Percentiles rank a stretch among this genome's conserved stretches.
Evolutionary conservation across 2,888 invertebrate genomes (phyloP).

Genomic region (Pseudoips prasinana): DNA sequence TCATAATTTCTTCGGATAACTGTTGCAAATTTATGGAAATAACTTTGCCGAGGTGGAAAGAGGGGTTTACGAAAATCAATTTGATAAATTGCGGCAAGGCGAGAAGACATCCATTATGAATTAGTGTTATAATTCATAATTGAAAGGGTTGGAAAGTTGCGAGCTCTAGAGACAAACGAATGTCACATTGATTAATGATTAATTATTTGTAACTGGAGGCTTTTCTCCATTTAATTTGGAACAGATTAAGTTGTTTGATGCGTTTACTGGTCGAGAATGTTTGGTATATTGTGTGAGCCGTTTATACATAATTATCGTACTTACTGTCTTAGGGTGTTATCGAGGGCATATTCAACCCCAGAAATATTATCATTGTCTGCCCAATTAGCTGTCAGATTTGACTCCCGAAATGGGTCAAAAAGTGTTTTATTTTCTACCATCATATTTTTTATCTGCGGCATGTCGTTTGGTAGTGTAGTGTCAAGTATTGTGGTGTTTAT

Average conservation of each 20-base stretch:
- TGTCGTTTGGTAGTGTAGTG: too few species aligned
- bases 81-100: conserved; percentile 75
- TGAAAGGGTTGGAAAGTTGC: conserved; percentile 74
- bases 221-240: conserved; percentile 40
- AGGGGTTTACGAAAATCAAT: conserved; percentile 71
- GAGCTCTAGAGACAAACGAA: conserved; percentile 69
- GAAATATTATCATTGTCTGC: too few species aligned
- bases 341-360: too few species aligned
- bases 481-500: too few species aligned
- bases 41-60: conserved; percentile 50
- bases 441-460: too few species aligned
- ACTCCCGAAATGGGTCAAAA: too few species aligned
- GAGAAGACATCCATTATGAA: conserved; percentile 72
- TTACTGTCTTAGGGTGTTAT: too few species aligned
- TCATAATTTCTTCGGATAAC: conserved; percentile 70
- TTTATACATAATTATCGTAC: too few species aligned
- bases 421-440: too few species aligned
- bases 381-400: too few species aligned
- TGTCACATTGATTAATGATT: conserved; percentile 74
- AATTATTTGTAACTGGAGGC: conserved; percentile 45
- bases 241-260: conserved; percentile 36
- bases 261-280: conserved; percentile 16
- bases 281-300: too few species aligned
- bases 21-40: conserved; percentile 73
- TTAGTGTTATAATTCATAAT: conserved; percentile 79